Base-by-base conservation (phyloP, 2,113 vertebrate species). In the Pomatorhinus ruficollis region DNA sequence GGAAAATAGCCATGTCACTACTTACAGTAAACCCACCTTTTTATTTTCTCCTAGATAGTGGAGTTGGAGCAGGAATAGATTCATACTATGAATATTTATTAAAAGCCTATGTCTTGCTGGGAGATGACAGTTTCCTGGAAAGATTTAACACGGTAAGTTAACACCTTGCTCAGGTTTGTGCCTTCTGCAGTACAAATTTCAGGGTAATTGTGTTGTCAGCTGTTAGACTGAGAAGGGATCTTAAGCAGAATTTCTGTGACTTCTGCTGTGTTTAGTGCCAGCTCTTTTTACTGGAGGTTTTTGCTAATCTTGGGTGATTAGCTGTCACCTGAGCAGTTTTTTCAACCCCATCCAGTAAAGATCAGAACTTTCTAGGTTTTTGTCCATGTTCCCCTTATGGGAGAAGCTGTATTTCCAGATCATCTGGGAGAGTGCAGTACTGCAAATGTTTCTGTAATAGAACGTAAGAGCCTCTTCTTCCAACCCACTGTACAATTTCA, bases 51-150 rank as follows among this genome's bases (percentile, higher is more conserved):
- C 22, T 96, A 99, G 99, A 99, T 92, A 99, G 99, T 37, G 99
- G 99, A 72, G 99, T 99, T 24, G 99, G 99, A 97, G 99, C 99
- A 5, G 99, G 99, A 77, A 99, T 99, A 93, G 99, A 99, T 98
- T 99, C 99, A 0, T 99, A 99, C 97, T 99, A 99, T 96, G 99
- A 99, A 96, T 99, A 99, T 97, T 98, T 99, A 72, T 98, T 99
- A 83, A 99, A 99, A 98, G 99, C 99, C 80, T 99, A 99, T 92
- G 98, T 99, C 94, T 99, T 99, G 87, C 97, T 99, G 96, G 99
- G 99, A 95, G 99, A 99, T 95, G 99, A 99, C 98, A 98, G 98
- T 97, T 99, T 99, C 97, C 98, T 99, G 95, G 98, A 99, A 96
- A 99, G 99, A 96, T 99, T 99, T 98, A 99, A 99, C 97, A 99